A percentile compares a stretch with the other conserved stretches of the same genome.
These are phyloP conservation scores for Ochropleura leucogaster DNA, from an alignment of 2,888 invertebrate species.

Conservation along the genomic window DNA sequence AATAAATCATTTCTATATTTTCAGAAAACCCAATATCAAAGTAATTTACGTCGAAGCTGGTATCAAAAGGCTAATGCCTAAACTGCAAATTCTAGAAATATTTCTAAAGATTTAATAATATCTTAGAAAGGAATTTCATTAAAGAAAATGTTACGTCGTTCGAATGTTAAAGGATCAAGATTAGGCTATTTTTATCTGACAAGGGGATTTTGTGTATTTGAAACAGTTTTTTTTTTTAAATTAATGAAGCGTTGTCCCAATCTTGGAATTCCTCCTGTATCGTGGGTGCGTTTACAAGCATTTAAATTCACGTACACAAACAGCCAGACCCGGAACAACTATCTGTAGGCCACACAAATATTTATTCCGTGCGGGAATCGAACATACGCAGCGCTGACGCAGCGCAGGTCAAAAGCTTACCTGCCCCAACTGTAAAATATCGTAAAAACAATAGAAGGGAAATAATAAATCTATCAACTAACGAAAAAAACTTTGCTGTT, in stretches of 20 bases:
- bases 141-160: not conserved
- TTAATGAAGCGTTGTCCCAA: too few relatives aligned
- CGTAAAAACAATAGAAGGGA: not conserved
- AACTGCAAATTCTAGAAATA: not conserved
- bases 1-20: not conserved
- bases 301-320: too few relatives aligned
- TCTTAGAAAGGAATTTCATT: not conserved
- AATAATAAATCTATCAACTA: slow-evolving; percentile 3
- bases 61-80: not conserved
- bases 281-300: too few relatives aligned
- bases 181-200: not conserved
- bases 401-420: too few relatives aligned
- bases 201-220: not conserved
- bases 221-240: not conserved
- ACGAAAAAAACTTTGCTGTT: slow-evolving; percentile 65
- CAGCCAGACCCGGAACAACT: too few relatives aligned
- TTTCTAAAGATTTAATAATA: not conserved
- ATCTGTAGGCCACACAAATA: too few relatives aligned
- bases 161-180: not conserved
- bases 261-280: too few relatives aligned
- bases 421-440: not conserved
- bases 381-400: too few relatives aligned
- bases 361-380: too few relatives aligned
- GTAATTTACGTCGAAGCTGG: not conserved
- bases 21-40: slow-evolving; percentile 1